Evolutionary conservation across 2,797 vertebrate genomes (phyloP).

Genomic region (Morus bassanus): DNA sequence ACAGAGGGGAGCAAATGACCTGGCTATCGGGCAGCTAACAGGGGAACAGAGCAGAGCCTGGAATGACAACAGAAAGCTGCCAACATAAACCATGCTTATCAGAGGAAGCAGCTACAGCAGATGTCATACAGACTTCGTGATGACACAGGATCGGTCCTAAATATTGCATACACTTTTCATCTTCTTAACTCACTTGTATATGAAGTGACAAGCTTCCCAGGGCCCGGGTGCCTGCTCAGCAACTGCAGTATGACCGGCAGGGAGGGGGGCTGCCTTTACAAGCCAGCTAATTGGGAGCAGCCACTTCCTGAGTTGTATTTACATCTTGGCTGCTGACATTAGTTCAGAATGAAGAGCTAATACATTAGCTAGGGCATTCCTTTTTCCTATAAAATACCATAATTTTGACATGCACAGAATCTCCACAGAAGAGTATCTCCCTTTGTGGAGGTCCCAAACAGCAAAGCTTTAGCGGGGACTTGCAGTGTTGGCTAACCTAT

Average conservation of each 20-base stretch:
- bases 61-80: constrained; percentile 29
- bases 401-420: neutral
- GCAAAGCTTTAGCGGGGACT: neutral
- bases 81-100: constrained; percentile 59
- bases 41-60: neutral
- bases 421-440: neutral
- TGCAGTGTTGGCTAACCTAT: neutral
- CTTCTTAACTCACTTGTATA: neutral
- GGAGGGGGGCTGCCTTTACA: neutral
- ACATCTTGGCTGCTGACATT: neutral
- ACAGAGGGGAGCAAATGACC: neutral
- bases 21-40: constrained; percentile 27
- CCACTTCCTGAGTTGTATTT: neutral
- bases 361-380: neutral
- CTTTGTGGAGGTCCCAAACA: neutral
- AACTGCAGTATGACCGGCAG: neutral
- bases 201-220: constrained; percentile 22
- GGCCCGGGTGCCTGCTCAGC: neutral
- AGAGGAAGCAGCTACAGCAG: constrained; percentile 59
- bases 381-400: neutral
- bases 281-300: neutral
- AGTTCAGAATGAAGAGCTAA: neutral
- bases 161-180: neutral
- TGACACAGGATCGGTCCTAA: constrained; percentile 30
- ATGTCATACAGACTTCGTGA: constrained; percentile 2